Conservation (phyloP, 2,888 invertebrate genomes). For the Gonocerus acuteangulatus region DNA sequence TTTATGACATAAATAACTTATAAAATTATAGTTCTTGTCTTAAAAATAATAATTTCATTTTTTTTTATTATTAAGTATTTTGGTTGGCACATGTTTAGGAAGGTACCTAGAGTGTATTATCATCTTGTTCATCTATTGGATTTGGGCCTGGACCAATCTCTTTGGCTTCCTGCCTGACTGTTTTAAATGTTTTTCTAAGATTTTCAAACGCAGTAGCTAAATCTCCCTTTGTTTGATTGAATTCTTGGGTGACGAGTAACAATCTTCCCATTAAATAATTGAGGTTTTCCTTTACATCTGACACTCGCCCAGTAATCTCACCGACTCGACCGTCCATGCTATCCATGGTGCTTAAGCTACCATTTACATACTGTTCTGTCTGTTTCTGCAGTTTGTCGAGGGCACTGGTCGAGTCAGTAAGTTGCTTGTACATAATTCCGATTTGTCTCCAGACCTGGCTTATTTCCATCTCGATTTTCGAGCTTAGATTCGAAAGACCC, state of each 20-base stretch:
- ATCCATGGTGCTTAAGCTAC: conserved; percentile 66
- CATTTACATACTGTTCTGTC: conserved; percentile 71
- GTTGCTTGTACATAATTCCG: conserved; percentile 77
- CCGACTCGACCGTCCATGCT: conserved; percentile 50
- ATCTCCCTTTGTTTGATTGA: conserved; percentile 69
- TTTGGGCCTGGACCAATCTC: conserved; percentile 45
- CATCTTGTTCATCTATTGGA: conserved; percentile 40
- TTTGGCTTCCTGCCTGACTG: conserved; percentile 50
- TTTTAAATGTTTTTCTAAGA: conserved; percentile 57
- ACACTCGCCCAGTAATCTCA: conserved; percentile 66
- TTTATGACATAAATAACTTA: too few species aligned
- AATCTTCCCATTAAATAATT: conserved; percentile 73
- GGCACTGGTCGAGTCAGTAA: conserved; percentile 64
- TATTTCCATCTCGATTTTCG: conserved; percentile 70
- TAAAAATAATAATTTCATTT: too few species aligned
- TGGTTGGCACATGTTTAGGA: too few species aligned
- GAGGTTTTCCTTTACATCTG: conserved; percentile 70
- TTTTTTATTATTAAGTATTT: too few species aligned
- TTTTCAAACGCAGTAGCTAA: conserved; percentile 65
- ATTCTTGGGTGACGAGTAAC: conserved; percentile 74
- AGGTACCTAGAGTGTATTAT: background rate
- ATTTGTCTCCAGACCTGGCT: conserved; percentile 85
- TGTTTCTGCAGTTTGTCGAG: conserved; percentile 69
- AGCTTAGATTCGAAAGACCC: conserved; percentile 63
- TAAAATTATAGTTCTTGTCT: too few species aligned